Conservation (phyloP, 2,113 vertebrate genomes). For the Trichechus manatus region DNA sequence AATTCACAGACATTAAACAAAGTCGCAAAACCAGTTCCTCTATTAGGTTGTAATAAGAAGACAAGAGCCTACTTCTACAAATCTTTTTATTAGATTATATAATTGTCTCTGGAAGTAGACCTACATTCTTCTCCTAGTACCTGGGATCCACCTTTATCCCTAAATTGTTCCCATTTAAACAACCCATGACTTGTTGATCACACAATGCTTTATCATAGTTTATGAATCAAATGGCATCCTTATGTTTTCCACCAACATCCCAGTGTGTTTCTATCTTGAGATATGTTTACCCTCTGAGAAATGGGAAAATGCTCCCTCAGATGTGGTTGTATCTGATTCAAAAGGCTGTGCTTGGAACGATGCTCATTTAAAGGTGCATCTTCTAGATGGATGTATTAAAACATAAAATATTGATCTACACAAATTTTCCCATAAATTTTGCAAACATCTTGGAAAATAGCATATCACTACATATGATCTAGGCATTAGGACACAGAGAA, state of each 20-base stretch:
- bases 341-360: not conserved
- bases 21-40: slow-evolving; percentile 77
- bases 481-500: not conserved
- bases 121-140: slow-evolving; percentile 15
- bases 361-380: not conserved
- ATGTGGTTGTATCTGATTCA: not conserved
- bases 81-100: slow-evolving; percentile 50
- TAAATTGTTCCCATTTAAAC: not conserved
- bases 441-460: not conserved
- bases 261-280: not conserved
- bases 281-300: not conserved
- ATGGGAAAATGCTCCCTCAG: not conserved
- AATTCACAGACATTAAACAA: slow-evolving; percentile 67
- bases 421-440: not conserved
- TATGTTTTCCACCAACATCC: not conserved
- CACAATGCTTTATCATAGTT: not conserved
- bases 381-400: not conserved
- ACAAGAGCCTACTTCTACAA: slow-evolving; percentile 53
- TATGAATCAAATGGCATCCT: not conserved
- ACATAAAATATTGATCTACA: not conserved
- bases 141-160: not conserved
- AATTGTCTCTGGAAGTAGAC: not conserved
- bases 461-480: not conserved
- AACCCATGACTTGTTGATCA: not conserved
- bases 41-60: slow-evolving; percentile 51